Conservation (phyloP, 2,113 vertebrate genomes). For the Pteronura brasiliensis region DNA sequence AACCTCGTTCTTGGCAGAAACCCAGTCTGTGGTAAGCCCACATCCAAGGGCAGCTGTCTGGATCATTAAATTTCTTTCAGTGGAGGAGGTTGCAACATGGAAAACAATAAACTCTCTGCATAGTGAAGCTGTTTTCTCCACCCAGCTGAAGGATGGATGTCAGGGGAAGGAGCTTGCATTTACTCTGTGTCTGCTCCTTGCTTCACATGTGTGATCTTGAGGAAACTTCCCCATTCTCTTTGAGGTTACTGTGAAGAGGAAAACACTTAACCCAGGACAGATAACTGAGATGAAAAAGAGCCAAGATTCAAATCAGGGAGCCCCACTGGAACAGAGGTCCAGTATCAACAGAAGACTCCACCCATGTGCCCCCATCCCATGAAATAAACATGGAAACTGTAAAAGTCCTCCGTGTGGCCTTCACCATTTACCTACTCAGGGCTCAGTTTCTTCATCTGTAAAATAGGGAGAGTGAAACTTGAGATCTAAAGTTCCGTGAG, state of each 20-base stretch:
- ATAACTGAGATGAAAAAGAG: neutral
- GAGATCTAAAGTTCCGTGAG: neutral
- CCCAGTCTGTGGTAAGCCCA: neutral
- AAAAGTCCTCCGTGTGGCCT: neutral
- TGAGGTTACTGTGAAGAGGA: neutral
- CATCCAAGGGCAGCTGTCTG: neutral
- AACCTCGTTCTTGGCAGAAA: neutral
- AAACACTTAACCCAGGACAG: neutral
- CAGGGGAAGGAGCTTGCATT: neutral
- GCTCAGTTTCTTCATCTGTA: neutral
- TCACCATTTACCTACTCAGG: neutral
- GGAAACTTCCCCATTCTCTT: neutral
- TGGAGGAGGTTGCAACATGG: neutral
- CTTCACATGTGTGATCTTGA: neutral
- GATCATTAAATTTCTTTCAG: neutral
- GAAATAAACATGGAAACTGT: neutral
- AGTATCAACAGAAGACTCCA: neutral
- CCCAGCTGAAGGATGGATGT: neutral
- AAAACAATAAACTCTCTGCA: neutral
- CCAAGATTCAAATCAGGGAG: neutral
- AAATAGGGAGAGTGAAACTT: neutral
- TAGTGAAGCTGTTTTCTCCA: neutral
- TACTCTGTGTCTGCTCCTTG: neutral
- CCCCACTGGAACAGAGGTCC: neutral
- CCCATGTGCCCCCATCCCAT: neutral